Conservation (phyloP, 2,797 vertebrate genomes). For the Sarcoramphus papa region DNA sequence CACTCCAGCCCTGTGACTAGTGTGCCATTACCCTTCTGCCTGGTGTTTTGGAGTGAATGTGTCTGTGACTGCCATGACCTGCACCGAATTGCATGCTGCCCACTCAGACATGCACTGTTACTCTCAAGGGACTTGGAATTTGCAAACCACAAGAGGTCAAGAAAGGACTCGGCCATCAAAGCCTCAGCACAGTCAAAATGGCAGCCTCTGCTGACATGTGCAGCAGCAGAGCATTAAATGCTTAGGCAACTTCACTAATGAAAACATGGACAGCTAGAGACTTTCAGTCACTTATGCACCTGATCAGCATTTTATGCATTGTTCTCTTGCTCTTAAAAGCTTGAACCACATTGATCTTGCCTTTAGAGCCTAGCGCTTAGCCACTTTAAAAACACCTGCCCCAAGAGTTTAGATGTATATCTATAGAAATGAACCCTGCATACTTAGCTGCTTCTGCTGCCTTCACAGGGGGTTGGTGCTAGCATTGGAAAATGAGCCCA, state of each 20-base stretch:
- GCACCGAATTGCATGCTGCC: not conserved
- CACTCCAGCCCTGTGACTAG: not conserved
- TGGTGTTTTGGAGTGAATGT: not conserved
- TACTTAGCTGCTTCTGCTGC: not conserved
- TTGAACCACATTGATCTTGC: not conserved
- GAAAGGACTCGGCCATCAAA: not conserved
- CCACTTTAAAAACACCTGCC: not conserved
- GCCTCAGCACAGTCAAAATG: not conserved
- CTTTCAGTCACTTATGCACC: not conserved
- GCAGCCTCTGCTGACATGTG: not conserved
- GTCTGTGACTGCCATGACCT: not conserved
- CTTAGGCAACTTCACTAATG: not conserved
- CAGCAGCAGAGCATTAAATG: not conserved
- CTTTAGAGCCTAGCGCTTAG: not conserved
- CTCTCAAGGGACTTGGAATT: not conserved
- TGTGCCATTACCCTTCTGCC: fast-evolving
- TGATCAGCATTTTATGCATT: not conserved
- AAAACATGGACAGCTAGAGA: not conserved
- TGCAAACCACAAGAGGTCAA: not conserved
- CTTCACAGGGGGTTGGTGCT: not conserved
- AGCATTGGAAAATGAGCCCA: not conserved
- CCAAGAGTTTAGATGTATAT: not conserved
- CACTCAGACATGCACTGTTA: not conserved
- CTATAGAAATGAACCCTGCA: not conserved
- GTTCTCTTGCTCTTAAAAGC: not conserved